Base-by-base conservation (phyloP, 2,888 invertebrate genomes). In the Ctena decussata region DNA sequence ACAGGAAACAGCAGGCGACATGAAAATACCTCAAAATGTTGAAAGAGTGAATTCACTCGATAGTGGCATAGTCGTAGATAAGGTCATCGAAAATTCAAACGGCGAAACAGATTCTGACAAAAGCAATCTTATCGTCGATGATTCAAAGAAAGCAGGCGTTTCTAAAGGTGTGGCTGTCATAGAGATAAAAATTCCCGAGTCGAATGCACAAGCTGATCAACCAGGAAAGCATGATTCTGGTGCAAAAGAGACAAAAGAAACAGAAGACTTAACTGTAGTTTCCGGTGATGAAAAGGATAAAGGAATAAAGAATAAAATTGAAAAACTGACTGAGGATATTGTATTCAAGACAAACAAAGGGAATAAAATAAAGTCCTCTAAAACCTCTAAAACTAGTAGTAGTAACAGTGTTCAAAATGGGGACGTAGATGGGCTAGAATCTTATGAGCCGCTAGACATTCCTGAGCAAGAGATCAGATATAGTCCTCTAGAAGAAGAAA, bases 61-160 rank as follows among this genome's bases (percentile, higher is more conserved):
- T 57, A 88, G 88, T 65, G 88, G 88, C 27, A 85, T 88, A 37
- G 88, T 83, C n/a, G 84, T 88, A 41, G 87, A 85, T 32, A 81
- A 81, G 77, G 71, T 49, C 12, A 53, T 21, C 21, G 49, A 49
- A n/a, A 24, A 27, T 3, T 24, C 21, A 21, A 21, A 65, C 30
- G 24, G 32, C 6, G 18, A 35, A 35, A 8, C 5, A 35, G 72
- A 60, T n/a, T 80, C 76, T 3, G 71, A 46, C 18, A 83, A 81
- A 5, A 78, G 83, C 76, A 82, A 85, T 77, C 74, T 80, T 35
- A 76, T 83, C 35, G 83, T 83, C 3, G 78, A 85, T 39, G 83
- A 85, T 35, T 35, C 32, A 21, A 21, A 81, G 30, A 24, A 82
- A 46, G 81, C 85, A 21, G 72, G 83, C 2, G 85, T 83, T 41